Base-by-base conservation (phyloP, 1,140 invertebrate species). In the Trachymyrmex septentrionalis region DNA sequence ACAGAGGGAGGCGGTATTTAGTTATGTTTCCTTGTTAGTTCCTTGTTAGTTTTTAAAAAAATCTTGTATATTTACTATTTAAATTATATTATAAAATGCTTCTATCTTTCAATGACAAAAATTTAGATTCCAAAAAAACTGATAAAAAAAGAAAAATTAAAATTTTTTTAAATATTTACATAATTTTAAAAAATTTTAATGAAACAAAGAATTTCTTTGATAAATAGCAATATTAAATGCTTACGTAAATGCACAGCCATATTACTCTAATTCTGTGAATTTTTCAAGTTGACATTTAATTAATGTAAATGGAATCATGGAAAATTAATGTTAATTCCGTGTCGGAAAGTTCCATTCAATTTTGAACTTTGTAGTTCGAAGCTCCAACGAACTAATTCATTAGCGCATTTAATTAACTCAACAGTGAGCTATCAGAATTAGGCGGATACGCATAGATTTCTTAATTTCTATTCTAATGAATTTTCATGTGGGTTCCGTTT, bases 351-450 rank as follows among this genome's bases (percentile, higher is more conserved):
- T 67, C 64, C 34, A 67, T 38, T 44, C 34, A 67, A 67, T 67
- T 67, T 67, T 44, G 64, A 67, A 67, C 64, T 67, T 67, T 44
- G n/a, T 21, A 7, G 64, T 44, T 67, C 64, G 19, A 67, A 14
- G n/a, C 34, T 67, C 12, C 64, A 34, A 67, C 34, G 10, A n/a
- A 44, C 64, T 67, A 67, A 67, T 67, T 67, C 64, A 67, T 67
- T 67, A 44, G 34, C 64, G 34, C n/a, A 21, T 69, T 69, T 69
- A 69, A 69, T 69, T 69, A 67, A 67, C 64, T 67, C 34, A 67
- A 10, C 34, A 19, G n/a, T 67, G n/a, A 19, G 2, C 64, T 34
- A 67, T 67, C 64, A 67, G 64, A 67, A 67, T 67, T 67, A 34
- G 64, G 34, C 64, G 64, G 64, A 14, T 34, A 34, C 64, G 64